Evolutionary conservation across 2,797 vertebrate genomes (phyloP).

Genomic region (Thunnus albacares): DNA sequence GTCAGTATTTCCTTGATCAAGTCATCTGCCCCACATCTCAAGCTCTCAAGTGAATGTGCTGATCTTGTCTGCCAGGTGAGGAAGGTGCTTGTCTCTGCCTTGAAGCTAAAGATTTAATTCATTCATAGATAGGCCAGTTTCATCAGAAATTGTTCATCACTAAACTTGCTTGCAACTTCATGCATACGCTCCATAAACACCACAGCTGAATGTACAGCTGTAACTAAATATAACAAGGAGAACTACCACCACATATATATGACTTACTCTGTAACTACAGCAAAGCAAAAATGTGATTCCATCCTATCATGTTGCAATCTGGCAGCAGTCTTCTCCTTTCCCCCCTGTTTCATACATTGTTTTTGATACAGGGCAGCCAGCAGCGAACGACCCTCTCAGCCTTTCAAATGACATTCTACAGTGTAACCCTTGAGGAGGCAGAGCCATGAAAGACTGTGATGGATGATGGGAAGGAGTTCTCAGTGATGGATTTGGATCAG

Average conservation of each 20-base stretch:
- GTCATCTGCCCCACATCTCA: background rate
- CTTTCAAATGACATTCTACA: constrained; percentile 42
- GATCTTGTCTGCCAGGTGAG: constrained; percentile 15
- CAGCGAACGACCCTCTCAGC: constrained; percentile 46
- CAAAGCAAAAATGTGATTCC: no score
- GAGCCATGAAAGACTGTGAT: constrained; percentile 55
- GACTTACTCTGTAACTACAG: no score
- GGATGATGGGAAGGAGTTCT: constrained; percentile 54
- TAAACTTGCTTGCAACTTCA: constrained; percentile 7
- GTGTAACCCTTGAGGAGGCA: constrained; percentile 39
- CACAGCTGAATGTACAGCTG: no score
- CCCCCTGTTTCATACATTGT: constrained; percentile 16
- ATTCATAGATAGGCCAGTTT: constrained; percentile 28
- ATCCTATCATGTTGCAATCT: no score
- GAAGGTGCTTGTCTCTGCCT: background rate
- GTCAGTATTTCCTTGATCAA: constrained; percentile 17
- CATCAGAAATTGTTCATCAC: constrained; percentile 8
- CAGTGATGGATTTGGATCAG: constrained; percentile 63
- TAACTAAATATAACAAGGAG: no score
- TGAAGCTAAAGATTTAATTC: constrained; percentile 17
- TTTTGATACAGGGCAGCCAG: constrained; percentile 57
- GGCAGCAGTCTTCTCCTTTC: background rate
- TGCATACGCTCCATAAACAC: background rate
- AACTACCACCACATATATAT: no score
- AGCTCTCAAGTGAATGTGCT: constrained; percentile 64